Percentiles rank a stretch among this genome's conserved stretches.
These are phyloP conservation scores for Grantiella picta DNA, from an alignment of 2,113 vertebrate species.

Conservation along the genomic window DNA sequence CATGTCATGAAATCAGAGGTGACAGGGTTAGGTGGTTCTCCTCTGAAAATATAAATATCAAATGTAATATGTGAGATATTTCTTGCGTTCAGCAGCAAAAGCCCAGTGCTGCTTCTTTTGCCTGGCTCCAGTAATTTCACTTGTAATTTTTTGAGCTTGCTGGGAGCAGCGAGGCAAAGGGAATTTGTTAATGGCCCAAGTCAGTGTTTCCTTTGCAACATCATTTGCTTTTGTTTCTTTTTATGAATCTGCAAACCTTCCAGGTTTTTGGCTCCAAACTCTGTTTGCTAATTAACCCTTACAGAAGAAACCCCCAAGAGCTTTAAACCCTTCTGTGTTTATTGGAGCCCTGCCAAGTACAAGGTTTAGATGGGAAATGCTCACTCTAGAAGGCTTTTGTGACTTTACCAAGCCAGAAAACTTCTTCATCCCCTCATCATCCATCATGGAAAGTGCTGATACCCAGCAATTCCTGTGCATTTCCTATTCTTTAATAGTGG, in stretches of 20 bases:
- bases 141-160: background rate
- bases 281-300: slow-evolving; percentile 42
- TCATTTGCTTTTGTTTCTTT: slow-evolving; percentile 9
- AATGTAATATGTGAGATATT: background rate
- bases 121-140: background rate
- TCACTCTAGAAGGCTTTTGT: background rate
- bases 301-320: slow-evolving; percentile 1
- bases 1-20: slow-evolving; percentile 53
- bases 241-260: slow-evolving; percentile 20
- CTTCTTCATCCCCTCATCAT: background rate
- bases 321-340: background rate
- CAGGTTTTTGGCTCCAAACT: slow-evolving; percentile 10
- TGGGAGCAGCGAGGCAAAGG: slow-evolving; percentile 2
- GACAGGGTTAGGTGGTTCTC: slow-evolving; percentile 38
- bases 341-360: background rate
- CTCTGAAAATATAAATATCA: slow-evolving; percentile 12
- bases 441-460: background rate
- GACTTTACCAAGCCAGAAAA: background rate
- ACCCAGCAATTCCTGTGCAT: background rate
- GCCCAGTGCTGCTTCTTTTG: background rate
- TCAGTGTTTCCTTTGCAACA: slow-evolving; percentile 1
- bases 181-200: background rate
- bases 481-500: background rate
- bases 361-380: background rate
- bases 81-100: background rate